phyloP scores from a whole-genome alignment of 2,797 vertebrate species.

The Pseudomugil tenellus region DNA sequence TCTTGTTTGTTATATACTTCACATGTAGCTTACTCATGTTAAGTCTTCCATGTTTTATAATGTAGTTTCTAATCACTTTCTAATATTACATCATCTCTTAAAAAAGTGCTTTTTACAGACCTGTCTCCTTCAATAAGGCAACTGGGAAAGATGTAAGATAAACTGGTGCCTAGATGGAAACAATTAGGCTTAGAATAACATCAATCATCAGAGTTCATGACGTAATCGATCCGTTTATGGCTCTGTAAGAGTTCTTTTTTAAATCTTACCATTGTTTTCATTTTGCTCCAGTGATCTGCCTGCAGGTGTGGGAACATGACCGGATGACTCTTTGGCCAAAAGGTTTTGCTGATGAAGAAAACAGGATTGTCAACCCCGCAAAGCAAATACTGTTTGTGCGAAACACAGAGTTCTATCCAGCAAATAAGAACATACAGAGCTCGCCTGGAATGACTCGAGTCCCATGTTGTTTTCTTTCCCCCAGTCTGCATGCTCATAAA shows the following conservation, averaged over 20 bases:
- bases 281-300: conserved; percentile 77
- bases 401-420: conserved; percentile 8
- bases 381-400: conserved; percentile 24
- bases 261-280: conserved; percentile 70
- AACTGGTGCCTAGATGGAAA: conserved; percentile 56
- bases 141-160: conserved; percentile 52
- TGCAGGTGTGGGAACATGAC: conserved; percentile 66
- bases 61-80: background rate
- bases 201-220: background rate
- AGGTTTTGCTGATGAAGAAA: conserved; percentile 65
- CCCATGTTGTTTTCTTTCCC: conserved; percentile 46
- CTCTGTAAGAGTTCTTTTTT: background rate
- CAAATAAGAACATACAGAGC: conserved; percentile 49
- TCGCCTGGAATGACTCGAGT: conserved; percentile 53
- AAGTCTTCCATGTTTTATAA: background rate
- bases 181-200: conserved; percentile 11
- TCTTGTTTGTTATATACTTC: background rate
- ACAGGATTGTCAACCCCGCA: conserved; percentile 26
- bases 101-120: conserved; percentile 47
- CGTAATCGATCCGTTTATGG: background rate
- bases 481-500: conserved; percentile 52
- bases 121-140: conserved; percentile 53
- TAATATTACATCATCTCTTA: background rate
- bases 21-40: background rate
- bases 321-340: conserved; percentile 68